These are phyloP conservation scores for Zosterops borbonicus DNA, from an alignment of 2,113 vertebrate species.

Conservation along the genomic window DNA sequence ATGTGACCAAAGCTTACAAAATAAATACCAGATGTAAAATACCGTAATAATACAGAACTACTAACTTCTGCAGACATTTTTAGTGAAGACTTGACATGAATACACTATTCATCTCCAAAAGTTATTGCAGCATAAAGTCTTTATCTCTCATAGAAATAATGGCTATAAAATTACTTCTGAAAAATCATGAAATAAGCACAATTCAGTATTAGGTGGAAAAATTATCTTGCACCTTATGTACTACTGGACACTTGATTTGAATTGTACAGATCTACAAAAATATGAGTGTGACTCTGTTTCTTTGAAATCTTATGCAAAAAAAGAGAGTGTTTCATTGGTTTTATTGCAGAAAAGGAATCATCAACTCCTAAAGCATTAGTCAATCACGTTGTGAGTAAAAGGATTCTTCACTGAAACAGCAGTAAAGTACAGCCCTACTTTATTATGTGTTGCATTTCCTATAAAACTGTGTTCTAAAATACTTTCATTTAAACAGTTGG, in stretches of 20 bases:
- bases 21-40: neutral
- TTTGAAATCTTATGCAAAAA: neutral
- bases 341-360: neutral
- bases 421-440: neutral
- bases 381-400: neutral
- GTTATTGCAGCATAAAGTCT: constrained; percentile 15
- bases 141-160: constrained; percentile 16
- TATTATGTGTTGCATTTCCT: neutral
- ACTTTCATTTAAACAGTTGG: neutral
- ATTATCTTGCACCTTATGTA: neutral
- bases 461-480: neutral
- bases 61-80: neutral
- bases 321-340: neutral
- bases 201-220: neutral
- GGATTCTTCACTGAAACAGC: neutral
- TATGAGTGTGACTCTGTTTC: neutral
- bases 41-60: neutral
- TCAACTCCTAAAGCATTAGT: neutral
- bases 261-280: neutral
- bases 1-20: neutral
- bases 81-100: neutral
- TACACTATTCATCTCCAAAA: neutral
- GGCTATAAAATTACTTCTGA: neutral
- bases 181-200: neutral
- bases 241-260: neutral